Conservation (phyloP, 2,888 invertebrate species). For the Escarpia spicata region DNA sequence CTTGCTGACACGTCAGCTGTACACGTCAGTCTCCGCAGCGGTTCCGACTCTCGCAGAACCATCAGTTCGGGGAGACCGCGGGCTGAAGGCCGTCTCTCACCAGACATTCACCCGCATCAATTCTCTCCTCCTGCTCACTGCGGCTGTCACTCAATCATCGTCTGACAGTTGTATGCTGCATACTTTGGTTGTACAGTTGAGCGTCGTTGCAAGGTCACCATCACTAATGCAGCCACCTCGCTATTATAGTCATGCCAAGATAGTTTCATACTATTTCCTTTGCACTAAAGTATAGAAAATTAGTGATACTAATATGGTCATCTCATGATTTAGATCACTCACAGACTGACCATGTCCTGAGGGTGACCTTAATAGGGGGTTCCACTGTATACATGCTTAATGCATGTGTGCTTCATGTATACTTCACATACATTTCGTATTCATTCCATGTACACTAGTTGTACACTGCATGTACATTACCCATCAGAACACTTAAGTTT, state of each 20-base stretch:
- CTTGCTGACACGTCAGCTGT: neutral
- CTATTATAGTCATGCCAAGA: no score
- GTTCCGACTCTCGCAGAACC: neutral
- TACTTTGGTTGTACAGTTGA: neutral
- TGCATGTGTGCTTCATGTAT: neutral
- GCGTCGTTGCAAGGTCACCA: no score
- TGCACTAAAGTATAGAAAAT: no score
- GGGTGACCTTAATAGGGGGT: no score
- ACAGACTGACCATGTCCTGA: no score
- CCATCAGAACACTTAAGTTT: no score
- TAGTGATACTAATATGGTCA: no score
- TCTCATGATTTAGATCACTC: no score
- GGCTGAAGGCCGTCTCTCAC: neutral
- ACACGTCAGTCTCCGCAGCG: neutral
- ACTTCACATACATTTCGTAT: neutral
- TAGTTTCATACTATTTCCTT: no score
- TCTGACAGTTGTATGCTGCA: neutral
- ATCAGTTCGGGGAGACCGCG: neutral
- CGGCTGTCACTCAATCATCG: neutral
- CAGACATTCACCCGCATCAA: slow-evolving; percentile 16
- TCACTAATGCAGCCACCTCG: no score
- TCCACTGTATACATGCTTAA: no score
- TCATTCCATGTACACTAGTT: neutral
- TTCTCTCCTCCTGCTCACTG: neutral
- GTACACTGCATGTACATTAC: neutral